Evolutionary conservation across 1,140 invertebrate species (phyloP), one percentile per base, ranked within the genome.

Genomic region (Chymomyza costata): DNA sequence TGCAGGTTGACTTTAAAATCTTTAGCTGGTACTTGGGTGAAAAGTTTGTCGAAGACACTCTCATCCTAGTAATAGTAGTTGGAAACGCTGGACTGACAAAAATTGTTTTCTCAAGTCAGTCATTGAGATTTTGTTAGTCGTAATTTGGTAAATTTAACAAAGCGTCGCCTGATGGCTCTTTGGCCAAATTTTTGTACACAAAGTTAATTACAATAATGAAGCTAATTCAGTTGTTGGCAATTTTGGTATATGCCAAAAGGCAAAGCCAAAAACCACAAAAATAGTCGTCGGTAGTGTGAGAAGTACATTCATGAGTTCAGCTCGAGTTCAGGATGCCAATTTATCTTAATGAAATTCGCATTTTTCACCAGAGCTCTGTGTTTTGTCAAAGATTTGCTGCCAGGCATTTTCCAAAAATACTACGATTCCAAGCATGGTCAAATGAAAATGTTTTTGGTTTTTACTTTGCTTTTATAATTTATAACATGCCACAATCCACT

Each of bases 191-290:
- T n/a, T n/a, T n/a, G n/a, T n/a, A n/a, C n/a, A 10, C 28, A 25
- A 71, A 71, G 67, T 71, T 71, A 71, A 71, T 71, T 71, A 71
- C 62, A 65, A 71, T 71, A 71, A 71, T 71, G 61, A 71, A 71
- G 67, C 67, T 62, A 71, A 71, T 71, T 71, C 66, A 35, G 62
- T 59, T 54, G 51, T 48, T 34, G 32, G 8, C 32, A 25, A 5
- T 25, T 25, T 25, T 8, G 21, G 3, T 25, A 8, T 3, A 39
- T 50, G 60, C 31, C 55, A 59, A 45, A 53, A 65, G 53, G 60
- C 66, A 54, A 70, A 61, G 60, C 53, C 60, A 38, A 70, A 65
- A 70, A 65, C 60, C 66, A 70, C 55, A 70, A 8, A 69, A 65
- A 65, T 68, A 68, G 65, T 62, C 40, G 57, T 57, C 47, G 43